Evolutionary conservation across 2,113 vertebrate species (phyloP).

Genomic region (Neotoma lepida): DNA sequence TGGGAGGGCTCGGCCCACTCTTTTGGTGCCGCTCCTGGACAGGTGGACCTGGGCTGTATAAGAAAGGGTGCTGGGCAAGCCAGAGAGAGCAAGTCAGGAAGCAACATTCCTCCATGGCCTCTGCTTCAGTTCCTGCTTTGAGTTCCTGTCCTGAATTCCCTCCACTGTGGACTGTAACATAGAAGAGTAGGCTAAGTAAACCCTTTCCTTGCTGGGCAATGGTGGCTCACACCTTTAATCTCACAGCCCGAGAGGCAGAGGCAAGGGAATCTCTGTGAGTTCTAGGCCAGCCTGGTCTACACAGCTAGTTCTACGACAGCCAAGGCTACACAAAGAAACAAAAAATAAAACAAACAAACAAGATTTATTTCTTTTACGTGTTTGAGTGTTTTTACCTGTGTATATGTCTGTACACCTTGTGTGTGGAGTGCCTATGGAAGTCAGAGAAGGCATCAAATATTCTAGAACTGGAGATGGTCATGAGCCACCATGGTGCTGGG

Average conservation of each 20-base stretch:
- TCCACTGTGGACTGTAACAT: background rate
- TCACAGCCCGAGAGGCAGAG: too few species aligned
- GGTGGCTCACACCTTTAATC: too few species aligned
- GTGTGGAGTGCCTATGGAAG: background rate
- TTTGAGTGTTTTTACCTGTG: background rate
- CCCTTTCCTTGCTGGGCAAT: background rate
- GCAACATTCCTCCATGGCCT: background rate
- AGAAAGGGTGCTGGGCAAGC: background rate
- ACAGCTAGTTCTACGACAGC: too few species aligned
- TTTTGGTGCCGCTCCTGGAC: background rate
- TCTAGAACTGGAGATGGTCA: background rate
- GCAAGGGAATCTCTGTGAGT: too few species aligned
- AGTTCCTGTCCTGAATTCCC: background rate
- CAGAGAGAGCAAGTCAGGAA: background rate
- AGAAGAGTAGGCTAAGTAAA: background rate
- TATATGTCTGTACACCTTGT: background rate
- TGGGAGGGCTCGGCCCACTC: background rate
- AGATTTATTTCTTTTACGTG: background rate
- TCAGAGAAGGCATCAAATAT: background rate
- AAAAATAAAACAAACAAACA: too few species aligned
- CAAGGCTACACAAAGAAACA: too few species aligned
- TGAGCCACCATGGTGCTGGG: background rate
- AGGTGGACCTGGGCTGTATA: background rate
- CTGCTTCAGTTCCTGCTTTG: background rate
- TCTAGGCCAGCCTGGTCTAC: too few species aligned